These are phyloP conservation scores for Cossypha polioptera DNA, from an alignment of 2,797 vertebrate genomes.

Conservation along the genomic window DNA sequence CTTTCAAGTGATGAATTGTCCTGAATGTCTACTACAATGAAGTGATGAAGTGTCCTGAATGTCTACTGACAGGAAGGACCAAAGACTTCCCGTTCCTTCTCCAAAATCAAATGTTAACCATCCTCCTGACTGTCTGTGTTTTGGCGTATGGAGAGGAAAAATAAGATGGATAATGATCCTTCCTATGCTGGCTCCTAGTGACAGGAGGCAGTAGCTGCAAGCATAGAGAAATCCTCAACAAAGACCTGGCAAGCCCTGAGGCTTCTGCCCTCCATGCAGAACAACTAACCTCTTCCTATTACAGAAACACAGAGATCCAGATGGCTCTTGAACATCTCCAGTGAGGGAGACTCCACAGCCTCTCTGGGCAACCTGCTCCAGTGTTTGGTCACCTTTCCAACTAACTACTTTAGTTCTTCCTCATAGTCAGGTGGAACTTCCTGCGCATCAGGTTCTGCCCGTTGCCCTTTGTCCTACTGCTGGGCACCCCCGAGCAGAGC, in stretches of 20 bases:
- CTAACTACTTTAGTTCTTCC: no score
- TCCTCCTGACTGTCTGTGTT: background rate
- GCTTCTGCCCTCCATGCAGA: background rate
- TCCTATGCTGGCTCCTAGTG: background rate
- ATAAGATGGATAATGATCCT: background rate
- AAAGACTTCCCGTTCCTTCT: background rate
- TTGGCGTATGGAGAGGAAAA: background rate
- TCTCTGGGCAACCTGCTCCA: background rate
- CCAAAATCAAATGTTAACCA: background rate
- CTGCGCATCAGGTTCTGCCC: background rate
- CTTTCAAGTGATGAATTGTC: background rate
- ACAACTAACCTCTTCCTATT: background rate
- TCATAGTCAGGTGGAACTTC: background rate
- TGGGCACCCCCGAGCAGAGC: rapidly evolving
- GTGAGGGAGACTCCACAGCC: background rate
- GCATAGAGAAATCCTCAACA: background rate
- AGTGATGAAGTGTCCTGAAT: background rate
- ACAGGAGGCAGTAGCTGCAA: background rate
- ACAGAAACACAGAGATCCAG: background rate
- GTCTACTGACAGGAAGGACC: background rate
- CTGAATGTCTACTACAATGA: background rate
- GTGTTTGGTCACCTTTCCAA: background rate
- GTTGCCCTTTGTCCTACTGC: background rate
- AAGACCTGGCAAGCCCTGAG: background rate
- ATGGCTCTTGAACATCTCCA: background rate